Evolutionary conservation across 30 jellyfish, hydroid and myxozoan genomes (phyloP).

Genomic region (Cassiopea xamachana): DNA sequence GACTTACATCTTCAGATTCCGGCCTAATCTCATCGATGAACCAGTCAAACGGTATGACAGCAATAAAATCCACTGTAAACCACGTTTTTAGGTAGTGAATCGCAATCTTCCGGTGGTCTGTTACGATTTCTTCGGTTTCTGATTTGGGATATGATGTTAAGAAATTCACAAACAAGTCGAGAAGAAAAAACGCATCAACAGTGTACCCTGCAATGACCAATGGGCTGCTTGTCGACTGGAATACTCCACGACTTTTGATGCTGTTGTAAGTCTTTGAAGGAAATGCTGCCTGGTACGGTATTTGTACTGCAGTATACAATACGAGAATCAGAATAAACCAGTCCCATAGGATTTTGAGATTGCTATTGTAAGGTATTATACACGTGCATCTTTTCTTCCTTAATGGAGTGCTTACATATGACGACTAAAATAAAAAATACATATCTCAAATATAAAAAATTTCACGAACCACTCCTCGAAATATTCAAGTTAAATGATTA

Average conservation of each 20-base stretch:
- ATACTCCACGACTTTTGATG: slow-evolving; percentile 8
- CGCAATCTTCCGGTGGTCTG: slow-evolving; percentile 77
- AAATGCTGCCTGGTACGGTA: slow-evolving; percentile 91
- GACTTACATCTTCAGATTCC: slow-evolving; percentile 71
- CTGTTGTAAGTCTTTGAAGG: slow-evolving; percentile 13
- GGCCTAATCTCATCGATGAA: slow-evolving; percentile 37
- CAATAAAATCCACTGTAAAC: slow-evolving; percentile 87
- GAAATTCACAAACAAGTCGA: slow-evolving; percentile 78
- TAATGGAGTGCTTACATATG: slow-evolving; percentile 55
- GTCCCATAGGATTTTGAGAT: slow-evolving; percentile 87
- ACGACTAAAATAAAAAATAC: slow-evolving; percentile 36
- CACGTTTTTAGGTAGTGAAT: slow-evolving; percentile 85
- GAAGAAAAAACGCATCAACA: slow-evolving; percentile 80
- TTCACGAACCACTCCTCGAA: no score
- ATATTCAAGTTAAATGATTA: no score
- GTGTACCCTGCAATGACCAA: slow-evolving; percentile 57
- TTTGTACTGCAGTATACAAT: slow-evolving; percentile 85
- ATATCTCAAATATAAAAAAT: no score
- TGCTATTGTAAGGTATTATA: slow-evolving; percentile 75
- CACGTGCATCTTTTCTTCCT: slow-evolving; percentile 49
- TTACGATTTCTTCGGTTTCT: slow-evolving; percentile 72
- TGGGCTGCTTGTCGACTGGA: slow-evolving; percentile 9
- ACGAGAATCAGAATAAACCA: slow-evolving; percentile 89
- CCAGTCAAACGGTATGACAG: slow-evolving; percentile 96
- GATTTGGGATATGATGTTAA: slow-evolving; percentile 76